Evolutionary conservation across 2,113 vertebrate species (phyloP), one percentile per base, ranked within the genome.

Genomic region (Brachirus orientalis): DNA sequence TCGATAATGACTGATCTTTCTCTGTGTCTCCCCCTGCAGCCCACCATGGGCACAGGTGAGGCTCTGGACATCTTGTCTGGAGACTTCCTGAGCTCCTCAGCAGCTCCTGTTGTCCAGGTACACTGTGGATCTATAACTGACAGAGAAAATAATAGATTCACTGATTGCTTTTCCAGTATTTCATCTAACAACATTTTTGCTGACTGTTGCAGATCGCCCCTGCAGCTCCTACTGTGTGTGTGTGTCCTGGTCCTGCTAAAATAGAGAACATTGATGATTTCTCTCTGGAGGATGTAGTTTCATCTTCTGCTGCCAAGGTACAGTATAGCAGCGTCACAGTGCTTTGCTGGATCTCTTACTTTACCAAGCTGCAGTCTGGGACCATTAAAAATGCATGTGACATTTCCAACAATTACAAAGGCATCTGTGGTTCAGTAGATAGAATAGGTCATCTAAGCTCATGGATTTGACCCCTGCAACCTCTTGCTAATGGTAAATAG

Each of bases 31-130:
- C n/a, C 46, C 54, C 53, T 69, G 0, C 74, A 93, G 92, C 87
- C 92, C 51, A 75, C 84, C 44, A 62, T 93, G 80, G 82, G 41
- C 10, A 41, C 86, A 0, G 62, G 18, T 17, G 89, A 91, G 0
- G 93, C 91, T 48, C 86, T 94, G 79, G 92, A 90, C 69, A 0
- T 92, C 63, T 76, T 94, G 57, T 87, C 88, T 22, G 92, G 72
- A 68, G 92, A 64, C 75, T 91, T 94, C 11, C 14, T 9, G 18
- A 38, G 53, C 7, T 38, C 12, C 11, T 20, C 48, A 13, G 20
- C 48, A 28, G 48, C 22, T 28, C 48, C 48, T 33, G 9, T 19
- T 51, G 48, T 20, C 10, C 16, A 51, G 70, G 90, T 89, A 52
- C 10, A 12, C 12, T 33, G 17, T 40, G 4, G 45, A 13, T 50